A percentile compares a stretch with the other conserved stretches of the same genome.
Evolutionary conservation across 2,113 vertebrate species (phyloP).

Genomic region (Sitta europaea): DNA sequence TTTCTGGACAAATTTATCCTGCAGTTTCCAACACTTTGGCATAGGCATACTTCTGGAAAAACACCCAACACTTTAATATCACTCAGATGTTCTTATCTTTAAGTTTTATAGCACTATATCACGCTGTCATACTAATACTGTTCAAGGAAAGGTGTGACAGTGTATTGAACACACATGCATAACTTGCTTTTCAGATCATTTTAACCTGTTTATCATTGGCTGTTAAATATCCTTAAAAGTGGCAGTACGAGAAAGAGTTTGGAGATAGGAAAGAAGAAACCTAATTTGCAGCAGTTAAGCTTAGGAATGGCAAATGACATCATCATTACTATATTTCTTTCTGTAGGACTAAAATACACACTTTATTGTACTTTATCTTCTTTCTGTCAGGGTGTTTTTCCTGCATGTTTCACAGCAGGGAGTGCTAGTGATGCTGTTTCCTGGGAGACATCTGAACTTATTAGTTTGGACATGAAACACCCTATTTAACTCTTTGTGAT

Average conservation of each 20-base stretch:
- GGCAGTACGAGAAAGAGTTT: neutral
- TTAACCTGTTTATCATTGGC: neutral
- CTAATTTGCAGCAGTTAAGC: neutral
- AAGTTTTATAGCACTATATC: neutral
- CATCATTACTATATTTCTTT: neutral
- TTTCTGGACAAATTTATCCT: neutral
- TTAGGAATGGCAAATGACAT: neutral
- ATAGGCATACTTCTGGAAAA: neutral
- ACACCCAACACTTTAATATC: neutral
- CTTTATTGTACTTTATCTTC: neutral
- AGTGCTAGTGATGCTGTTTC: neutral
- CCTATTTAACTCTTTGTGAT: neutral
- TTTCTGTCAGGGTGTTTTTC: neutral
- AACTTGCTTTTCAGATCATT: neutral
- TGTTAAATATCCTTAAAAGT: neutral
- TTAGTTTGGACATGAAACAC: constrained; percentile 1
- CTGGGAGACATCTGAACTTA: neutral
- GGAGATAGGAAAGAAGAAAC: neutral
- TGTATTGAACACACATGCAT: neutral
- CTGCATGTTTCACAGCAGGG: neutral
- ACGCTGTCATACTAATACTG: neutral
- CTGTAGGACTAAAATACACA: neutral
- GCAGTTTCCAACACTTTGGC: neutral
- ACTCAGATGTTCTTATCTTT: neutral
- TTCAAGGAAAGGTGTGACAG: neutral